Evolutionary conservation across 30 jellyfish, hydroid and myxozoan species (phyloP), one percentile per base, ranked within the genome.

Genomic region (Cassiopea xamachana): DNA sequence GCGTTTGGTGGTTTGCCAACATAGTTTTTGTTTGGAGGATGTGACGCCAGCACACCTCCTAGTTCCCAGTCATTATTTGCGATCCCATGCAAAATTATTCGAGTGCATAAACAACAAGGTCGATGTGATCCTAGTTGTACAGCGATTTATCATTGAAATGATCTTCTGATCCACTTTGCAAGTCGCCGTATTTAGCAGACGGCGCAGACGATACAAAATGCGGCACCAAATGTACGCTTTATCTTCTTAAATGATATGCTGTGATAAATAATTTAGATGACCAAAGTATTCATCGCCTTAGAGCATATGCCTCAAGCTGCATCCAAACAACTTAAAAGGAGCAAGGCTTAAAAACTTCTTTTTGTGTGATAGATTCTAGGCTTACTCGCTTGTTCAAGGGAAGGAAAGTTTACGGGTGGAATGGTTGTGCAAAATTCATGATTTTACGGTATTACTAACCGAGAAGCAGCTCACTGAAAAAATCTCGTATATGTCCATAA

Each of bases 141-240:
- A n/a, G 50, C 46, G 2, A 48, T 60, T 51, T 8, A 72, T 55
- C 78, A 71, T 69, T 16, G n/a, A 60, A 51, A 60, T 51, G 85
- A 84, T 84, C 85, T 84, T 48, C 44, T 84, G 92, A 84, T 84
- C 92, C 84, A 70, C 16, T 84, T 84, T 84, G 79, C 76, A 45
- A 27, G 92, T 84, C 92, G 92, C 92, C 92, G 55, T 78, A 84
- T 82, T 82, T 62, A 69, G 83, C 13, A 62, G 55, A 64, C 45
- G 7, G 45, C 87, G 49, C 84, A 71, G 85, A 44, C 84, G 70
- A 83, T 69, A 80, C n/a, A 14, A 13, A 27, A 48, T 12, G 85
- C 85, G 85, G 80, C 85, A 44, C 92, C 67, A 46, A 73, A 79
- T 51, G 85, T 48, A 45, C 69, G 79, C 49, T 84, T 84, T 55